Base-by-base conservation (phyloP, 2,797 vertebrate species). In the Odontamblyopus lacepedii region DNA sequence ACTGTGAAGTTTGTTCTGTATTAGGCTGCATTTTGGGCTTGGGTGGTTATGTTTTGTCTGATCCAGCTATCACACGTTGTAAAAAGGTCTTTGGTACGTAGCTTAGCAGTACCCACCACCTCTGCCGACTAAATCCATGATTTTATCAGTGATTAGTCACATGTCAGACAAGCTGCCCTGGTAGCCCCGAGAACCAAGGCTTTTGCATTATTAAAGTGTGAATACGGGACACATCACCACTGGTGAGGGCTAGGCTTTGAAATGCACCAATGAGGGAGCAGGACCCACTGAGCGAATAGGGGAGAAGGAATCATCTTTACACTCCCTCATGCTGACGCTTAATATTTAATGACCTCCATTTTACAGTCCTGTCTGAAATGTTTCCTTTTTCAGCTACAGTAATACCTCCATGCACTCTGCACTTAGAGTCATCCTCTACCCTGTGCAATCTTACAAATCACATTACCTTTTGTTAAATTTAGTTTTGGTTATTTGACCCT, bases 191-290 rank as follows among this genome's bases (percentile, higher is more conserved):
- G 74, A 88, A 66, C 0, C 55, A 74, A 78, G 64, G 67, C 23
- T 62, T 12, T 70, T 82, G 77, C 69, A 87, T 83, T 86, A 83
- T 85, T 85, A 63, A 89, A 84, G 78, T 73, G 75, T 78, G 71
- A 88, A 87, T 75, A 72, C 41, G 67, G 78, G 68, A 79, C 85
- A 85, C 84, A 86, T 87, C 79, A 73, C 86, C 77, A 81, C 82
- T 66, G 71, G 72, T 77, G 82, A 66, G 78, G 73, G 77, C 75
- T 69, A 71, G 26, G 76, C 77, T 70, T 78, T 75, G 75, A 80
- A 83, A 80, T 67, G 9, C 19, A 65, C 68, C 65, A 72, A 62
- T 26, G 6, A 78, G 71, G 59, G 53, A 59, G 65, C 81, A 63
- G 72, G 69, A 82, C 76, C 67, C 55, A 69, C 60, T 75, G 70